Conservation (phyloP, 1,140 invertebrate genomes). For the Lasaia peninsularis region DNA sequence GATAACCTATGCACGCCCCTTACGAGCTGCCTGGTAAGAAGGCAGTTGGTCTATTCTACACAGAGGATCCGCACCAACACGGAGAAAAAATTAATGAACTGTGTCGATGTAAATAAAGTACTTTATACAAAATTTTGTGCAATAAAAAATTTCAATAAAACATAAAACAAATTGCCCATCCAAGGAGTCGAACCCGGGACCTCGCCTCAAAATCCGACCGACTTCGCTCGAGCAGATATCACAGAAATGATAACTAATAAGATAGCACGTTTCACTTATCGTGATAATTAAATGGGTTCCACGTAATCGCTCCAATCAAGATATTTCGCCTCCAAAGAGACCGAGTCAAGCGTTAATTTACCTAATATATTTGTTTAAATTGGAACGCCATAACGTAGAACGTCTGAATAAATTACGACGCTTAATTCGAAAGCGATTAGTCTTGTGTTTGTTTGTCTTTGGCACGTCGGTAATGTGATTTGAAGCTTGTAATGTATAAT, state of each 20-base stretch:
- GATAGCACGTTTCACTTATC: slow-evolving; percentile 22
- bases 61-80: too few species aligned
- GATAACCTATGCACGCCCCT: too few species aligned
- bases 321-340: slow-evolving; percentile 51
- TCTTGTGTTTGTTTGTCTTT: slow-evolving; percentile 9
- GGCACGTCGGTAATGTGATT: slow-evolving; percentile 3
- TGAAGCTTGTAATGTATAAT: not conserved
- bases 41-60: too few species aligned
- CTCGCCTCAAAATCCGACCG: too few species aligned
- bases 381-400: slow-evolving; percentile 25
- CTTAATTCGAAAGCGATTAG: slow-evolving; percentile 1
- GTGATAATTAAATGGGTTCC: slow-evolving; percentile 51
- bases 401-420: slow-evolving; percentile 8
- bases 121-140: too few species aligned
- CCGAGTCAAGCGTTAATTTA: slow-evolving; percentile 57
- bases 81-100: too few species aligned
- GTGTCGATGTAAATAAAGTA: too few species aligned
- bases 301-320: slow-evolving; percentile 59
- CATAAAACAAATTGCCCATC: too few species aligned
- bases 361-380: slow-evolving; percentile 64
- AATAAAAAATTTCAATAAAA: too few species aligned
- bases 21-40: too few species aligned
- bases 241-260: not conserved
- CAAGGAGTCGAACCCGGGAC: too few species aligned
- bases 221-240: too few species aligned